These are phyloP conservation scores for Patella caerulea DNA, from an alignment of 2,888 invertebrate species.

Conservation along the genomic window DNA sequence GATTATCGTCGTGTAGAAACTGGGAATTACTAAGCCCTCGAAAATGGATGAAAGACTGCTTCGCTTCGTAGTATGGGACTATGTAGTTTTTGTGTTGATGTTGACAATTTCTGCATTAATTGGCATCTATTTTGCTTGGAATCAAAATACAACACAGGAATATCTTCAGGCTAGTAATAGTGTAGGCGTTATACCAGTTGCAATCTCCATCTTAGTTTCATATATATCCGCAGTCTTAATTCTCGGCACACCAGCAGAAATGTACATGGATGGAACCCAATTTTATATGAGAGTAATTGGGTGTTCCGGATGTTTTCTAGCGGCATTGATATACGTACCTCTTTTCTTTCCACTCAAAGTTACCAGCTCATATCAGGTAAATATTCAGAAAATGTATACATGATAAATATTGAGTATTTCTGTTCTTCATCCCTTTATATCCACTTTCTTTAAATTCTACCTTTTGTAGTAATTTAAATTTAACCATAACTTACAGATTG, in stretches of 20 bases:
- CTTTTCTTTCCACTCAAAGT: conserved; percentile 54
- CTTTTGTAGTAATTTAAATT: no score
- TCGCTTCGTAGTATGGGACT: conserved; percentile 55
- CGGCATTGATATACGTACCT: conserved; percentile 49
- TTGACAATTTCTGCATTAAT: conserved; percentile 56
- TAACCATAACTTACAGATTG: no score
- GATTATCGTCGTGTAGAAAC: no score
- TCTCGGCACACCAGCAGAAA: conserved; percentile 64
- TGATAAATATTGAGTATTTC: no score
- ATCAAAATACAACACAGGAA: conserved; percentile 51
- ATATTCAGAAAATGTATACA: not conserved
- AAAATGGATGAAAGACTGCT: conserved; percentile 24
- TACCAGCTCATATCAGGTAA: conserved; percentile 56
- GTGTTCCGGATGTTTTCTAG: conserved; percentile 46
- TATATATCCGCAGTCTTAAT: conserved; percentile 68
- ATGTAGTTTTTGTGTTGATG: conserved; percentile 54
- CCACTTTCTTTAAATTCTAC: no score
- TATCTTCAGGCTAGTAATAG: conserved; percentile 61
- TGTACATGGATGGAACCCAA: conserved; percentile 62
- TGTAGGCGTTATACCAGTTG: conserved; percentile 60
- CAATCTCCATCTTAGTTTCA: conserved; percentile 63
- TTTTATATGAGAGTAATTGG: conserved; percentile 41
- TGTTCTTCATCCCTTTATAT: no score
- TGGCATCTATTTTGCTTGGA: conserved; percentile 56
- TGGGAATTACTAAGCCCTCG: no score